Percentiles rank a stretch among this genome's conserved stretches.
Conservation (phyloP, 2,113 vertebrate genomes). For the Xiphophorus couchianus region DNA sequence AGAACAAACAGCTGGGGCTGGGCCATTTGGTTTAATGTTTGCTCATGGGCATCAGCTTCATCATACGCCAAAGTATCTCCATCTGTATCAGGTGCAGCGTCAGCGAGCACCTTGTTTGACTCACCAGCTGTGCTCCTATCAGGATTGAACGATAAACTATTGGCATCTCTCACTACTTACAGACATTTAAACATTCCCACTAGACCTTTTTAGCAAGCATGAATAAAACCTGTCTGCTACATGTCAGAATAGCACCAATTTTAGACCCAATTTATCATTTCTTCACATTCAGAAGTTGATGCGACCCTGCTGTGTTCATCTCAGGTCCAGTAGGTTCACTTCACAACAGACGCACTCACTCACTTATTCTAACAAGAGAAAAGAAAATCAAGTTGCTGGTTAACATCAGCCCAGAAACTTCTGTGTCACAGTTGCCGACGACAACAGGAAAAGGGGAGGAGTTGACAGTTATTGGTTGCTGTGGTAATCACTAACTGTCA, state of each 20-base stretch:
- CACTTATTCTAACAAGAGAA: too few species aligned
- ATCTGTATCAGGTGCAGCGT: not conserved
- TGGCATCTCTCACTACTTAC: not conserved
- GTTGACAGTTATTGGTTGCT: too few species aligned
- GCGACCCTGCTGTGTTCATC: too few species aligned
- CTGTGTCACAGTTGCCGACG: too few species aligned
- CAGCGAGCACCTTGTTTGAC: not conserved
- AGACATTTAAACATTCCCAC: not conserved
- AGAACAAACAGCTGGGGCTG: constrained; percentile 53
- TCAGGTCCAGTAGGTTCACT: too few species aligned
- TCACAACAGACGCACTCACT: too few species aligned
- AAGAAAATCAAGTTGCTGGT: too few species aligned
- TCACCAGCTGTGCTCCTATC: not conserved
- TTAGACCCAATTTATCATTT: too few species aligned
- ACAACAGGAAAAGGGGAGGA: too few species aligned
- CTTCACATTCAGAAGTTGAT: too few species aligned
- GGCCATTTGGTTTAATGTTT: constrained; percentile 14
- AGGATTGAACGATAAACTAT: not conserved
- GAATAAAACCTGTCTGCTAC: not conserved
- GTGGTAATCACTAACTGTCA: too few species aligned
- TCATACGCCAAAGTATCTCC: not conserved
- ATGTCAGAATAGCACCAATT: not conserved
- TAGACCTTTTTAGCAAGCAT: not conserved
- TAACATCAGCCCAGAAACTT: too few species aligned
- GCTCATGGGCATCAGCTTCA: constrained; percentile 10